A percentile compares a stretch with the other conserved stretches of the same genome.
Conservation (phyloP, 2,113 vertebrate genomes). For the Anhinga rufa region DNA sequence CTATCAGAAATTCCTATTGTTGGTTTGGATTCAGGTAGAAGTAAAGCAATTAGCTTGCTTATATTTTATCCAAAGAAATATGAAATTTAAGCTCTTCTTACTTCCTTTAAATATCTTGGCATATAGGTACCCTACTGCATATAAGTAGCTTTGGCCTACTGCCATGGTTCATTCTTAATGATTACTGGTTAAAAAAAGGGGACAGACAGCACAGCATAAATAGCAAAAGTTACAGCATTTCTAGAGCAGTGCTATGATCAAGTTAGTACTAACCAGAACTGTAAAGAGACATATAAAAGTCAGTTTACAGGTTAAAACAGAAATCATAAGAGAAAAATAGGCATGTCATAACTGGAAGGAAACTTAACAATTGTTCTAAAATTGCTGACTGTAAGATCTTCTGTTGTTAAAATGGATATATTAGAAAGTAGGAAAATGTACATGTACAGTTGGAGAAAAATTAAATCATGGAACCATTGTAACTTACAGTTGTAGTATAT, state of each 20-base stretch:
- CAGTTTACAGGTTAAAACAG: background rate
- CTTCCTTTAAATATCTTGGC: background rate
- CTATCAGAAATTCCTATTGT: background rate
- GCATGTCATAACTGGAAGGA: background rate
- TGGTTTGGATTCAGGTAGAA: background rate
- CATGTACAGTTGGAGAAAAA: background rate
- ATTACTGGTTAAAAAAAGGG: background rate
- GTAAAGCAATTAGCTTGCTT: background rate
- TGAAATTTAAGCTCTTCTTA: background rate
- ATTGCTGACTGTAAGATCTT: background rate
- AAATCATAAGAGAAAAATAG: background rate
- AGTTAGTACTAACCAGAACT: background rate
- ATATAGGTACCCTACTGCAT: background rate
- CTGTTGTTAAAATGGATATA: background rate
- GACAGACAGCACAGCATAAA: background rate
- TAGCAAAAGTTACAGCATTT: background rate
- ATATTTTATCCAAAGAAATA: background rate
- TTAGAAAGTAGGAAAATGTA: background rate
- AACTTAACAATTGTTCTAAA: background rate
- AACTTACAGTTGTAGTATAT: background rate
- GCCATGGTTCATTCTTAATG: background rate
- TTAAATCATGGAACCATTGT: background rate
- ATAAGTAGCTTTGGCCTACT: background rate
- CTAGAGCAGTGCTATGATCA: background rate
- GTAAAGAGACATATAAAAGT: background rate